Evolutionary conservation across 2,888 invertebrate species (phyloP).

Genomic region (Metellina segmentata): DNA sequence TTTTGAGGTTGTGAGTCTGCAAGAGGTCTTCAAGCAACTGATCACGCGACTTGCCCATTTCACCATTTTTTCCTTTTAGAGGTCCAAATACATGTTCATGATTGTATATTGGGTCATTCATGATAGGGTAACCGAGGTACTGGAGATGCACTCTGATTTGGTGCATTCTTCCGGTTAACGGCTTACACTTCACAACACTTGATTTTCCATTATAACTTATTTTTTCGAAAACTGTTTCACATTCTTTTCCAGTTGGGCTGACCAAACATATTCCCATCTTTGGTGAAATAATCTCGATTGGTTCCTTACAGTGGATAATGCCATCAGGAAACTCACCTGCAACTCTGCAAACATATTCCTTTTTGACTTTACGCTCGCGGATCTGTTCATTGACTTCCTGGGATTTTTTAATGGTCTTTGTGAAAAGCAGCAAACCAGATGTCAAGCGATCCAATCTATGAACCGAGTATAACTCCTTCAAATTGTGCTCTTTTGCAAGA

Average conservation of each 20-base stretch:
- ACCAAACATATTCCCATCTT: slow-evolving; percentile 98
- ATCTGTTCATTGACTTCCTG: slow-evolving; percentile 97
- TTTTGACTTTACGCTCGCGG: slow-evolving; percentile 92
- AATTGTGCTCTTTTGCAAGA: slow-evolving; percentile 96
- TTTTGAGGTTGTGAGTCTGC: slow-evolving; percentile 95
- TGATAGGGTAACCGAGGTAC: slow-evolving; percentile 97
- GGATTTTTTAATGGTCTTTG: slow-evolving; percentile 95
- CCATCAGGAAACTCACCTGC: slow-evolving; percentile 93
- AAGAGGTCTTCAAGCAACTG: slow-evolving; percentile 87
- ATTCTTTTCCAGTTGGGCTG: slow-evolving; percentile 94
- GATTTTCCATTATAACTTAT: slow-evolving; percentile 93
- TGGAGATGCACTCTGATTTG: slow-evolving; percentile 99
- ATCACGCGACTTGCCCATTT: slow-evolving; percentile 92
- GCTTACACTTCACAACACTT: slow-evolving; percentile 96
- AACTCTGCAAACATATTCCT: slow-evolving; percentile 97
- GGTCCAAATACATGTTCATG: slow-evolving; percentile 95
- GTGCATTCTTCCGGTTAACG: slow-evolving; percentile 98
- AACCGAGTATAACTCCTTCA: slow-evolving; percentile 95
- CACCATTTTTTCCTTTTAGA: slow-evolving; percentile 92
- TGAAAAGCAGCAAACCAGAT: slow-evolving; percentile 95
- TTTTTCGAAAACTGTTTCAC: slow-evolving; percentile 94
- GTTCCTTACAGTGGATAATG: slow-evolving; percentile 90
- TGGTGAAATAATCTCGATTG: slow-evolving; percentile 95
- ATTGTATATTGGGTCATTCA: slow-evolving; percentile 98
- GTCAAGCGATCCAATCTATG: slow-evolving; percentile 98